Conservation (phyloP, 2,888 invertebrate genomes). For the Agonopterix alstromeriana region DNA sequence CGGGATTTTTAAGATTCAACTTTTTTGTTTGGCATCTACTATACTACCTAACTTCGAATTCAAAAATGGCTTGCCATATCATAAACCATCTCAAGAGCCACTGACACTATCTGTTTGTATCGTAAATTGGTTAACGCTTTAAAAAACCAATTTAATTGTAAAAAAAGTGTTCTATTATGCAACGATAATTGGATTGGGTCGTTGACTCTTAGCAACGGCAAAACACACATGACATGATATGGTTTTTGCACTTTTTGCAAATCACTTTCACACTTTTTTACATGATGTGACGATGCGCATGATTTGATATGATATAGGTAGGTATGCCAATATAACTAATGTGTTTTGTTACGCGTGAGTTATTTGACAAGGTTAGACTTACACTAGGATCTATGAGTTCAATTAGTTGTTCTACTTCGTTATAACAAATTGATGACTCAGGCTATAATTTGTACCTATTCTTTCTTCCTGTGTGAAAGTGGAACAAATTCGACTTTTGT, state of each 20-base stretch:
- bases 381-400: background rate
- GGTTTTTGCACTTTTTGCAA: conserved; percentile 35
- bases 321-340: conserved; percentile 15
- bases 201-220: conserved; percentile 47
- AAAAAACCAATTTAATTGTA: conserved; percentile 54
- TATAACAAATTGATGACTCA: background rate
- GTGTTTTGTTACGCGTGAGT: conserved; percentile 44
- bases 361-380: conserved; percentile 6
- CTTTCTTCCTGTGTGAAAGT: conserved; percentile 1
- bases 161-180: conserved; percentile 54
- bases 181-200: conserved; percentile 64
- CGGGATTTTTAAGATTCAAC: conserved; percentile 3
- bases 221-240: conserved; percentile 42
- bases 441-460: background rate
- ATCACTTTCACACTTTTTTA: conserved; percentile 50
- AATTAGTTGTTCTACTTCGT: background rate
- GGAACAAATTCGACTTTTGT: conserved; percentile 4
- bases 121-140: conserved; percentile 44
- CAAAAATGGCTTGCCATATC: conserved; percentile 3
- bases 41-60: background rate
- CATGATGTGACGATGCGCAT: conserved; percentile 24
- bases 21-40: conserved; percentile 8
- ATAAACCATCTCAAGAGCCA: conserved; percentile 18
- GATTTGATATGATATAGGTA: conserved; percentile 21
- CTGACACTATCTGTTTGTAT: conserved; percentile 41